Base-by-base conservation (phyloP, 2,797 vertebrate genomes). In the Pangasius larnaudii region DNA sequence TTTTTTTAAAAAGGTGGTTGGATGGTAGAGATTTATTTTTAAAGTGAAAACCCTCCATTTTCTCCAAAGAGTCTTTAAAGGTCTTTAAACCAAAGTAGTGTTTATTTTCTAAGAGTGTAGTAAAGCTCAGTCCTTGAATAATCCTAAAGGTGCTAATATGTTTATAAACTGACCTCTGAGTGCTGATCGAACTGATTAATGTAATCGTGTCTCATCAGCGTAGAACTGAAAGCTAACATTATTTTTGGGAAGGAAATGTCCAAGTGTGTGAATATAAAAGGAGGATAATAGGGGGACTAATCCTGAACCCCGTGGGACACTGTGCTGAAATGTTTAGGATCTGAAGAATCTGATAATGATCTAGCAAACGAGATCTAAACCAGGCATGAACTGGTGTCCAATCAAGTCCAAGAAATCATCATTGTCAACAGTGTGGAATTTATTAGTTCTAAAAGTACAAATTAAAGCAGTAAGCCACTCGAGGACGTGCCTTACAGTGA, bases 291-390 rank as follows among this genome's bases (percentile, higher is more conserved):
- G 46, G 16, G 46, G 42, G 27, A 46, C 1, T 27, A n/a, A 49
- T 75, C 24, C 42, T 8, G 72, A 75, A 75, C 72, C 42, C 72
- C 51, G 72, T 75, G 72, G 72, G 10, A 75, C 71, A 72, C 71
- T 39, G 11, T 42, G 13, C 39, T 24, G 22, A 22, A 4, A 27
- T 13, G 11, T 42, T 36, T 46, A 72, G 71, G 72, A n/a, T 49
- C 72, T 75, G 11, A 49, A 75, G 13, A 14, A 27, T 75, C 72
- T 72, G 9, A 72, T 71, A 9, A 19, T 36, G 67, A 0, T 36
- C 19, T 24, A 19, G 22, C 19, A 59, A 22, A 22, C 3, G 3
- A 61, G 24, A 19, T 61, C 59, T 61, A 27, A 61, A 61, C 59
- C 24, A 11, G 59, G 24, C 8, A 27, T 24, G 8, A 61, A 27